A percentile compares a stretch with the other conserved stretches of the same genome.
These are phyloP conservation scores for Neria commutata DNA, from an alignment of 2,888 invertebrate genomes.

Conservation along the genomic window DNA sequence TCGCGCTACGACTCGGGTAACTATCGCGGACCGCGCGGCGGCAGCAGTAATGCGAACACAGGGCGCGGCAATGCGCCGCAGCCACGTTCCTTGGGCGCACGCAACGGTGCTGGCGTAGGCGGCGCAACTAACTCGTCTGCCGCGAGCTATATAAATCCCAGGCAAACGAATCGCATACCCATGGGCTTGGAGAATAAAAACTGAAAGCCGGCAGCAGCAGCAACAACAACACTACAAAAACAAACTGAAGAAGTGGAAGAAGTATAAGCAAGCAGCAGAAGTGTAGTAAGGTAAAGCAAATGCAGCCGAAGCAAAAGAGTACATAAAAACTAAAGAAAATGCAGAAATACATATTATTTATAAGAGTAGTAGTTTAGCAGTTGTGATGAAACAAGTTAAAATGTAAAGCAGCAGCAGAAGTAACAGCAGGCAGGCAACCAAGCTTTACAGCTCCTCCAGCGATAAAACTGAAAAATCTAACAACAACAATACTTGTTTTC, in stretches of 20 bases:
- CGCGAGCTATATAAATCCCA: slow-evolving; percentile 52
- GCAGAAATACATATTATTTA: background rate
- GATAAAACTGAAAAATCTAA: slow-evolving; percentile 18
- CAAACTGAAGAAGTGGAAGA: slow-evolving; percentile 22
- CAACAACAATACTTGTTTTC: slow-evolving; percentile 1
- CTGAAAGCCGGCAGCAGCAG: slow-evolving; percentile 27
- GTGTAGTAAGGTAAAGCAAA: background rate
- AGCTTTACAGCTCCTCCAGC: slow-evolving; percentile 5
- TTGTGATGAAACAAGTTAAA: background rate
- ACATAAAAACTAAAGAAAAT: slow-evolving; percentile 5
- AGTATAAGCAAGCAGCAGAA: background rate
- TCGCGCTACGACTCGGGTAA: slow-evolving; percentile 50
- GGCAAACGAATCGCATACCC: slow-evolving; percentile 43
- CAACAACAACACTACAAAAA: slow-evolving; percentile 26
- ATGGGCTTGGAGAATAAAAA: slow-evolving; percentile 52
- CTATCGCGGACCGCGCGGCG: slow-evolving; percentile 52
- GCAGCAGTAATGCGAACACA: slow-evolving; percentile 38
- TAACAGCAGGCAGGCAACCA: slow-evolving; percentile 24
- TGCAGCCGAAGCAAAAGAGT: slow-evolving; percentile 14
- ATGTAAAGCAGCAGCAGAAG: slow-evolving; percentile 19
- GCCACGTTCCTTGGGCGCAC: slow-evolving; percentile 47
- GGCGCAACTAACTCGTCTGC: slow-evolving; percentile 37
- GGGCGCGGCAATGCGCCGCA: slow-evolving; percentile 45
- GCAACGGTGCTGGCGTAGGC: slow-evolving; percentile 41
- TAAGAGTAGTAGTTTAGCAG: background rate